Base-by-base conservation (phyloP, 1,140 invertebrate species). In the Pygmarrhopalites habei region DNA sequence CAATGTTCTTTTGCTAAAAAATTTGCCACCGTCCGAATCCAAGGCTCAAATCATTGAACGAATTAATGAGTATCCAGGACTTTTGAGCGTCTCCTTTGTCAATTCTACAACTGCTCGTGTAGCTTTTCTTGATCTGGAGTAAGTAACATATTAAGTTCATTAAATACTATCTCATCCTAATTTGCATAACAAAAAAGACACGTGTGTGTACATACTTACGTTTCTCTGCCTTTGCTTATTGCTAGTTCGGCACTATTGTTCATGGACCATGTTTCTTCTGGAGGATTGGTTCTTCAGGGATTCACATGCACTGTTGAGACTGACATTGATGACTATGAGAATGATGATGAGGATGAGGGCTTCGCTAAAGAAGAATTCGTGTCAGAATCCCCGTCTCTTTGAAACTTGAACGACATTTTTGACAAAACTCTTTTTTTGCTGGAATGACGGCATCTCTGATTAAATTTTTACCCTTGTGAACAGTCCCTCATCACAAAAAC, bases 1-100 rank as follows among this genome's bases (percentile, higher is more conserved):
- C 29, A 69, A 69, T 52, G 61, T 69, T n/a, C 64, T 69, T 19
- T 46, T 63, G 3, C 39, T 70, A n/a, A 70, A 66, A 43, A 70
- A 70, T 61, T 32, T 70, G 17, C 68, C 68, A 15, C 49, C 62
- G 2, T 55, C 53, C 12, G 15, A 62, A n/a, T 32, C 68, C 15
- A 66, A 64, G 32, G 57, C 68, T 25, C 44, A 70, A 17, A 62
- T 70, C 23, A 41, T 70, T 4, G 57, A 32, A 4, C 51, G 62
- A 25, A 56, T 70, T 21, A 66, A 56, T 29, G 61, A 39, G 10
- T 66, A 66, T 49, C 68, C 65, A 29, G 68, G 68, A 12, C 35
- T 68, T 21, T 43, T 65, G 3, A 58, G 47, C 28, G 53, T 68
- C n/a, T 59, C 56, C 14, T 70, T 70, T 39, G 49, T 62, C 25